Evolutionary conservation across 1,140 invertebrate genomes (phyloP), one percentile per base, ranked within the genome.

Genomic region (Drosophila kikkawai): DNA sequence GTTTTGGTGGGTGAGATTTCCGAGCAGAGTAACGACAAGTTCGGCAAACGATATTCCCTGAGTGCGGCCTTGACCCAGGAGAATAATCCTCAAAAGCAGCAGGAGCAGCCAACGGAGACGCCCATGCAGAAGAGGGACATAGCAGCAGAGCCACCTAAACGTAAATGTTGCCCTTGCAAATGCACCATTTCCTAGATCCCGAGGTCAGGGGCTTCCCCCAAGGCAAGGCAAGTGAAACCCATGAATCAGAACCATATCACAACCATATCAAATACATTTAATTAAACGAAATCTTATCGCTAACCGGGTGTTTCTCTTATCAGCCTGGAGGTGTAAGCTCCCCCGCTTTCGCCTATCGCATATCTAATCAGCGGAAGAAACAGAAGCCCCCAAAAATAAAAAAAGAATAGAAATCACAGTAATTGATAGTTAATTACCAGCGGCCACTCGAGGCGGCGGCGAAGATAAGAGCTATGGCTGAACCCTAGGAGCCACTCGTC

Each of bases 361-460:
- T 84, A 88, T 87, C 84, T 87, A 69, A 88, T 90, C 84, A 61
- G 11, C 29, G 57, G 34, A 59, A 53, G 37, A 59, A 53, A 44
- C 70, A 50, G 68, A 60, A 44, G 70, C 37, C 69, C 26, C 44
- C 11, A 45, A 71, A 29, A 22, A 39, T n/a, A 48, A 4, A n/a
- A 44, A 67, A 29, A 77, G 8, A 37, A 11, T n/a, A n/a, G 53
- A 83, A 88, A 81, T 81, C 84, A 80, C 80, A 66, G 50, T 90
- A 90, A 90, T 90, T 80, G 82, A 90, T 90, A 82, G 68, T 81
- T 90, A 90, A 90, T 90, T 90, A 90, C 78, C 51, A 32, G 42
- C 45, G 58, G 53, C 56, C 59, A 73, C 66, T 70, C 51, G 69
- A 65, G 61, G 44, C 56, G 29, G 61, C 48, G 17, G 61, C n/a